Conservation (phyloP, 2,113 vertebrate genomes). For the Carollia perspicillata region DNA sequence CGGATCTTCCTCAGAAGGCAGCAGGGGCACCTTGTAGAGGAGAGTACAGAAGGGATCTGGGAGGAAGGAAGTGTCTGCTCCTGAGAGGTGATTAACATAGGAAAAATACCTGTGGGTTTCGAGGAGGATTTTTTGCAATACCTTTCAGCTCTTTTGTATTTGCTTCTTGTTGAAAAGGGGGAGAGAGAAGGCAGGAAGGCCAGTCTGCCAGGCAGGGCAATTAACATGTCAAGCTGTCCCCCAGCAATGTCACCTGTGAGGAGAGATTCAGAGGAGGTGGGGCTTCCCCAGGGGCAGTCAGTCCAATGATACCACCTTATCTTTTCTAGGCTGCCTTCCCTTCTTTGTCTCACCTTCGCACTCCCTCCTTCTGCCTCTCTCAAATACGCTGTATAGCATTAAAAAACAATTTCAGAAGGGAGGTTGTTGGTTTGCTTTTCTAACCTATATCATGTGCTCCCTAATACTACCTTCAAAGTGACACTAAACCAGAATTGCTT, state of each 20-base stretch:
- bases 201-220: not conserved
- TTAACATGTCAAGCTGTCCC: not conserved
- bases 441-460: not conserved
- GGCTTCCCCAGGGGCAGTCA: not conserved
- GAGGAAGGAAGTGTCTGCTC: constrained; percentile 38
- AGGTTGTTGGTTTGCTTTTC: not conserved
- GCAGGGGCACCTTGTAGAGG: constrained; percentile 68
- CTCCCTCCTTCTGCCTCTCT: not conserved
- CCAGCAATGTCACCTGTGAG: not conserved
- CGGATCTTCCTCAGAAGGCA: constrained; percentile 72
- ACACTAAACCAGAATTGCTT: constrained; percentile 22
- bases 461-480: constrained; percentile 9
- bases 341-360: not conserved
- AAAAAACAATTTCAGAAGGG: not conserved
- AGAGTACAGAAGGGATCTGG: constrained; percentile 51
- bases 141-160: not conserved
- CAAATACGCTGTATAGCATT: not conserved
- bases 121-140: not conserved
- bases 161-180: constrained; percentile 16
- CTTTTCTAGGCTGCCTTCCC: constrained; percentile 15
- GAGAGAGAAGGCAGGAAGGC: not conserved
- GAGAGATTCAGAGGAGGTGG: not conserved
- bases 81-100: constrained; percentile 28
- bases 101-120: constrained; percentile 50
- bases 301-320: not conserved